A percentile compares a stretch with the other conserved stretches of the same genome.
Evolutionary conservation across 2,113 vertebrate genomes (phyloP).

Genomic region (Mystacornis crossleyi): DNA sequence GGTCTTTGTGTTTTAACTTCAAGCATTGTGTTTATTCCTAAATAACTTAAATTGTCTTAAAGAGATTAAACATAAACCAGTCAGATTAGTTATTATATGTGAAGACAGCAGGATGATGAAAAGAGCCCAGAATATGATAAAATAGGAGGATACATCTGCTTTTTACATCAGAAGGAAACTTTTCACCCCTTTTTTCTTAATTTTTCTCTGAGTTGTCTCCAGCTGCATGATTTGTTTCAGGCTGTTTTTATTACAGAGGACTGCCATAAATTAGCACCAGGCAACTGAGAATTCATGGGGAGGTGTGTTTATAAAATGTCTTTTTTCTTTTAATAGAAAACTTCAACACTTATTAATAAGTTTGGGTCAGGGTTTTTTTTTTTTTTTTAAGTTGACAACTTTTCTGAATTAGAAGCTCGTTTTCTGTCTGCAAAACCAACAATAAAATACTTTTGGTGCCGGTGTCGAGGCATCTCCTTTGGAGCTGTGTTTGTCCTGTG

Average conservation of each 20-base stretch:
- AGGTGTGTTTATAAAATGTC: neutral
- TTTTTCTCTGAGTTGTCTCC: neutral
- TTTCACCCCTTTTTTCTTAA: neutral
- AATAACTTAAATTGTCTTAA: neutral
- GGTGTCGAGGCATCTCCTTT: neutral
- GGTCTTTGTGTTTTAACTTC: neutral
- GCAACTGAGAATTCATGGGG: neutral
- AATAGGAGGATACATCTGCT: neutral
- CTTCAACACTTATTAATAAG: neutral
- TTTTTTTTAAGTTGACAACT: neutral
- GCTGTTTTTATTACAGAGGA: neutral
- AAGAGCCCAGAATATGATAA: neutral
- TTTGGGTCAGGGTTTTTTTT: neutral
- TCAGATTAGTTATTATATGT: neutral
- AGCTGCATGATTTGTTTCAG: neutral
- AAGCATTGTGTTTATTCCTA: neutral
- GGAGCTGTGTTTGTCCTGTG: neutral
- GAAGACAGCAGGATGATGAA: neutral
- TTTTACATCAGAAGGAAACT: neutral
- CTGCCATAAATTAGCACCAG: neutral
- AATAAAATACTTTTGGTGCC: neutral
- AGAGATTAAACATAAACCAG: neutral
- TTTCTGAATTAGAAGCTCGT: neutral
- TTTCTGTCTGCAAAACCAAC: neutral
- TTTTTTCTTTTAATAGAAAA: neutral